Evolutionary conservation across 2,888 invertebrate genomes (phyloP).

Genomic region (Leucophenga maculata): DNA sequence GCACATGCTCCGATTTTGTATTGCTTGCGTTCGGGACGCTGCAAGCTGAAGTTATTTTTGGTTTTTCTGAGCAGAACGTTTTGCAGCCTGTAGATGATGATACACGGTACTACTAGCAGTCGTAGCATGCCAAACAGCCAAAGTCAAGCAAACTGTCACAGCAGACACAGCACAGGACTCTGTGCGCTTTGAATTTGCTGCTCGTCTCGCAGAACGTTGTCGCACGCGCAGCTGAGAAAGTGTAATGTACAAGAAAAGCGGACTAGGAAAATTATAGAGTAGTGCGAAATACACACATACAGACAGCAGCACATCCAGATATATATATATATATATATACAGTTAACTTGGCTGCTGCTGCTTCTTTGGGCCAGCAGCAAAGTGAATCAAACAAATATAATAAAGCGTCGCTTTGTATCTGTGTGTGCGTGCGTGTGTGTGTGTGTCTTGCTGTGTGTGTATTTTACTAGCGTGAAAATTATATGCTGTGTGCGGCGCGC

Average conservation of each 20-base stretch:
- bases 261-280: slow-evolving; percentile 33
- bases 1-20: background rate
- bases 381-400: slow-evolving; percentile 6
- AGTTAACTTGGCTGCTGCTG: background rate
- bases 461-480: slow-evolving; percentile 38
- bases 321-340: slow-evolving; percentile 9
- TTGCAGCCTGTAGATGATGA: slow-evolving; percentile 3
- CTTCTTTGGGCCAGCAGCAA: too few species aligned
- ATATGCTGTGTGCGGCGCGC: slow-evolving; percentile 44
- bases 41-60: slow-evolving; percentile 20
- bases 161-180: slow-evolving; percentile 1
- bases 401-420: background rate
- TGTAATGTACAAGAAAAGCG: slow-evolving; percentile 49
- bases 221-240: slow-evolving; percentile 60
- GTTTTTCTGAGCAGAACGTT: background rate
- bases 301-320: slow-evolving; percentile 42
- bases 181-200: slow-evolving; percentile 34
- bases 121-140: background rate
- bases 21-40: background rate
- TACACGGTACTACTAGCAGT: background rate
- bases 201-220: slow-evolving; percentile 54
- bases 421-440: background rate
- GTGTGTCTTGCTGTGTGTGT: slow-evolving; percentile 14
- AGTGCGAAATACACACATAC: slow-evolving; percentile 42
- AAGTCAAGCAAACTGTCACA: background rate